Conservation (phyloP, 2,113 vertebrate species). For the Mesembrinibis cayennensis region DNA sequence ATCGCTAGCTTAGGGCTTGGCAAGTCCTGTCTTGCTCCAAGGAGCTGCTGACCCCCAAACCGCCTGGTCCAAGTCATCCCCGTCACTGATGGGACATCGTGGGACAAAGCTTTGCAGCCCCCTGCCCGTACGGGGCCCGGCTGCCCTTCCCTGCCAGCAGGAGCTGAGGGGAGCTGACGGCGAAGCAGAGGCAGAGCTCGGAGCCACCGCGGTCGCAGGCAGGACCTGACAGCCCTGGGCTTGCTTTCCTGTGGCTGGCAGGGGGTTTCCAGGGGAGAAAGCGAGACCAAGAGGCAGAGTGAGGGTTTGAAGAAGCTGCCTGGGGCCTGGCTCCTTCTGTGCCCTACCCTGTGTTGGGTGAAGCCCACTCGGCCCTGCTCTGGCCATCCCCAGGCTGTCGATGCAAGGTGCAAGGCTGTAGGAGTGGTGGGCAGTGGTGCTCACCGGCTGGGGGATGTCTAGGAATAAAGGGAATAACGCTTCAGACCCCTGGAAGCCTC, state of each 20-base stretch:
- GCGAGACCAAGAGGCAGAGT: fast-evolving
- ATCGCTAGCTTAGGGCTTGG: background rate
- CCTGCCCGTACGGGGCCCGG: fast-evolving
- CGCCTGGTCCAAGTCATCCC: background rate
- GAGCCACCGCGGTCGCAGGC: fast-evolving
- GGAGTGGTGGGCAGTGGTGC: background rate
- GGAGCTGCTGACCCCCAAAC: background rate
- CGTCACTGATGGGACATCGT: fast-evolving
- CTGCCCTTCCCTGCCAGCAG: fast-evolving
- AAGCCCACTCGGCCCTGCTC: background rate
- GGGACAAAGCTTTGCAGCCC: background rate
- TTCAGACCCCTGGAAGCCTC: background rate
- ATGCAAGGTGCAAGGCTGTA: fast-evolving
- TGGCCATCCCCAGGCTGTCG: background rate
- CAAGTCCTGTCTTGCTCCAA: background rate
- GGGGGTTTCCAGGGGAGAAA: background rate
- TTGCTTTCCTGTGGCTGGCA: background rate
- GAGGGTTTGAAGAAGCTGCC: background rate
- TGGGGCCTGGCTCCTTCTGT: fast-evolving
- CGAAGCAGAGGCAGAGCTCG: fast-evolving
- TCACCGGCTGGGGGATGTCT: fast-evolving
- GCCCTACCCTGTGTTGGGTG: background rate
- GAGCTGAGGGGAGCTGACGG: background rate
- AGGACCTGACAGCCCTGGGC: background rate
- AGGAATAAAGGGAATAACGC: background rate